Base-by-base conservation (phyloP, 1,140 invertebrate species). In the Drosophila pallidifrons region DNA sequence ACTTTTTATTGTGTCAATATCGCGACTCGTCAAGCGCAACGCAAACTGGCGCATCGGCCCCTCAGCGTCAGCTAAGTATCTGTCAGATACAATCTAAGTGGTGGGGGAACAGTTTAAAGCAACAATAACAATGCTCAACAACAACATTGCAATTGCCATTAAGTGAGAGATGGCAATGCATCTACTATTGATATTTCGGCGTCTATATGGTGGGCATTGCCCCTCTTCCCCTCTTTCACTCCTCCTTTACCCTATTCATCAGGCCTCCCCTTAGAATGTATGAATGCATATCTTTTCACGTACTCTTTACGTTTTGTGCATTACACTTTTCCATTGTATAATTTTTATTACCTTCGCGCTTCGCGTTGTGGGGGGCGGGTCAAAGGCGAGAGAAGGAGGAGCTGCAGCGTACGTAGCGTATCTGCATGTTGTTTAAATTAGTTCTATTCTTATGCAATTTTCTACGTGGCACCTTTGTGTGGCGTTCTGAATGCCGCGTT, bases 371-470 rank as follows among this genome's bases (percentile, higher is more conserved):
- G n/a, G 28, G 60, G 38, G 41, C 30, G 46, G 32, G 11, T 35
- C 15, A 57, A 46, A 13, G 10, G 13, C 13, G 15, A 8, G 16
- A 49, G 15, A 0, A 25, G 57, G 41, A 2, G 28, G 16, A 7
- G 61, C 20, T 6, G 16, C 52, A 65, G 30, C 20, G 52, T 73
- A 57, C 54, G 60, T 66, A 67, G 82, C 71, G 63, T 82, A 87
- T 87, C 75, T 86, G 82, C 79, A 80, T 80, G 80, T 83, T 88
- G 69, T 82, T 87, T 87, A 87, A 87, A 87, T 87, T 88, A 87
- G 82, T 87, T 87, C 72, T 87, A 88, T 88, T 87, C 82, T 87
- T 82, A 77, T 80, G 82, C 82, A 87, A 87, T 87, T 88, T 87
- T 87, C 61, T 87, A 87, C 82, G 82, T 87, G 82, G 82, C 80